A percentile compares a stretch with the other conserved stretches of the same genome.
Conservation (phyloP, 1,140 invertebrate species). For the Magallana gigas region DNA sequence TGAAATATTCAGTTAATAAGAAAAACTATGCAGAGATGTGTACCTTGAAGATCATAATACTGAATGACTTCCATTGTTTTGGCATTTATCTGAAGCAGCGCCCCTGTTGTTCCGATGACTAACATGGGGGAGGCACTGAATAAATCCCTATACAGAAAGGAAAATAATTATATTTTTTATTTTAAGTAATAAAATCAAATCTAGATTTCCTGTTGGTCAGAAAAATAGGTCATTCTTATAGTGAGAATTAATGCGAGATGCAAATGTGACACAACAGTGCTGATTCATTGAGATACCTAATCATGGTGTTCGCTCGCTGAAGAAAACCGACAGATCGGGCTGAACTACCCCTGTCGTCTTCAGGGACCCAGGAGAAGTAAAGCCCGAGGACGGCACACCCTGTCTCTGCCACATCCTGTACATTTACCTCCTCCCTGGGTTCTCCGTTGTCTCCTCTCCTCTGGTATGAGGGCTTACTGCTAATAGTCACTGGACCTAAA, state of each 20-base stretch:
- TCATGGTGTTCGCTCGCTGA: constrained; percentile 55
- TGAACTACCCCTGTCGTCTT: constrained; percentile 38
- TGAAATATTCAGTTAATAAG: background rate
- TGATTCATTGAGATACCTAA: constrained; percentile 54
- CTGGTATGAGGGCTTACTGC: constrained; percentile 68
- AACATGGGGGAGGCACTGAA: constrained; percentile 65
- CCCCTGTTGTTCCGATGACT: constrained; percentile 70
- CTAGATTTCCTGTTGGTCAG: too few species aligned
- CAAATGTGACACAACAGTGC: too few species aligned
- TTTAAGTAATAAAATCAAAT: too few species aligned
- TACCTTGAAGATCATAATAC: constrained; percentile 62
- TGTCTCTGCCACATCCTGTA: constrained; percentile 52
- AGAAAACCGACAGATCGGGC: constrained; percentile 57
- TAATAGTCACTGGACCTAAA: constrained; percentile 69
- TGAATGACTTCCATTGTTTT: constrained; percentile 68
- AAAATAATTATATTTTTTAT: background rate
- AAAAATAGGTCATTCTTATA: too few species aligned
- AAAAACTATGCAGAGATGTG: background rate
- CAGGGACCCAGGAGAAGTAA: constrained; percentile 60
- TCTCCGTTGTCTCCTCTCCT: constrained; percentile 49
- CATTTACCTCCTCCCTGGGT: background rate
- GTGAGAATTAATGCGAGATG: too few species aligned
- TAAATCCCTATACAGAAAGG: constrained; percentile 59
- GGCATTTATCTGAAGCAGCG: constrained; percentile 72
- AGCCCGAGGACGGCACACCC: constrained; percentile 67